Conservation (phyloP, 2,888 invertebrate species). For the Phengaris alcon region DNA sequence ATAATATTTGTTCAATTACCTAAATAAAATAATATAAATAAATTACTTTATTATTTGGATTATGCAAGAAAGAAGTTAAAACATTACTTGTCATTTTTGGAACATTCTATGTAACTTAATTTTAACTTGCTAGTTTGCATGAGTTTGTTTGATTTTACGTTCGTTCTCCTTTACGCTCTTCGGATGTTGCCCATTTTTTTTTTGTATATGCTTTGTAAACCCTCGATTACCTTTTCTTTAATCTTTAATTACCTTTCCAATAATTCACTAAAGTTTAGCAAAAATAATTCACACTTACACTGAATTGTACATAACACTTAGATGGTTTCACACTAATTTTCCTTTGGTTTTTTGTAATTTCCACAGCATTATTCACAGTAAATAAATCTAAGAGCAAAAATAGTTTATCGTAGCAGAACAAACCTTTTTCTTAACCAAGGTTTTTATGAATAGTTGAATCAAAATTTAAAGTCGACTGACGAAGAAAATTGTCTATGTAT, state of each 20-base stretch:
- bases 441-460: too few relatives aligned
- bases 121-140: conserved; percentile 5
- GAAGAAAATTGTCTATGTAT: too few relatives aligned
- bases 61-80: not conserved
- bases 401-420: too few relatives aligned
- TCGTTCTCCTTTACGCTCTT: conserved; percentile 5
- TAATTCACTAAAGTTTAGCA: not conserved
- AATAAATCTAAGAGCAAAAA: too few relatives aligned
- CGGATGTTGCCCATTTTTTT: conserved; percentile 22
- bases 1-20: too few relatives aligned
- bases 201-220: conserved; percentile 10
- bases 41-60: too few relatives aligned
- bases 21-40: too few relatives aligned
- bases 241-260: conserved; percentile 6
- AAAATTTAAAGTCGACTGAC: too few relatives aligned
- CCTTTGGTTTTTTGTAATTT: not conserved
- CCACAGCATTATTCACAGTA: too few relatives aligned
- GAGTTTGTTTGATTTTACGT: conserved; percentile 8
- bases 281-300: not conserved
- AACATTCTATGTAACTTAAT: not conserved
- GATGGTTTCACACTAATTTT: not conserved
- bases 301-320: not conserved
- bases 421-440: too few relatives aligned
- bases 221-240: not conserved
- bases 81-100: not conserved